Evolutionary conservation across 2,797 vertebrate genomes (phyloP), one percentile per base, ranked within the genome.

Genomic region (Siniperca scherzeri): DNA sequence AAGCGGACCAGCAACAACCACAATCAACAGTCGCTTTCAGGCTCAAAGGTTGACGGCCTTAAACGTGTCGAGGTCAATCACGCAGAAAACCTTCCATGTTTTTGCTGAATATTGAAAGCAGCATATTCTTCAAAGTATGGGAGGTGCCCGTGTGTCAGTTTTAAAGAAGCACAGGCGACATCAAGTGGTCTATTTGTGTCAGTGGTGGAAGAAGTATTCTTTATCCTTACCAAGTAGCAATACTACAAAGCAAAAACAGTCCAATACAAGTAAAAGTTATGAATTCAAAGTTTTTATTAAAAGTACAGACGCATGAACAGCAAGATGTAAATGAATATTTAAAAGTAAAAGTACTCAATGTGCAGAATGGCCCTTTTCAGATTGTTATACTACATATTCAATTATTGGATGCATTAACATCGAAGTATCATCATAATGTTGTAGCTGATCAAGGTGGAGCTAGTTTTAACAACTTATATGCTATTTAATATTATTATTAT

Each of bases 81-180:
- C 0, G 3, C 0, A 0, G 2, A 2, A 12, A 56, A 13, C 1
- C 19, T n/a, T 65, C 16, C 9, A 0, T n/a, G 12, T 44, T 65
- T 78, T 72, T 53, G 3, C 6, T 22, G 21, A 22, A 25, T 17
- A 16, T 0, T 38, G 48, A 89, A 87, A 7, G 74, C 80, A 77
- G 25, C 84, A 76, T 64, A 2, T 73, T 76, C 48, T 60, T 74
- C 4, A 30, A 53, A 68, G 52, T 76, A 64, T 74, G 50, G 52
- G 70, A 78, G 61, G 62, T 27, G 65, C 38, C 65, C 48, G 46
- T 40, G 53, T 64, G n/a, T 72, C 13, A 55, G 3, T 5, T 48
- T 59, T 21, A 21, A 3, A 64, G 16, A 22, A 48, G 19, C 52
- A 70, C 56, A 73, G 22, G 77, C 87, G 91, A 81, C 91, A 78